These are phyloP conservation scores for Calliopum simillimum DNA, from an alignment of 2,888 invertebrate genomes.

Conservation along the genomic window DNA sequence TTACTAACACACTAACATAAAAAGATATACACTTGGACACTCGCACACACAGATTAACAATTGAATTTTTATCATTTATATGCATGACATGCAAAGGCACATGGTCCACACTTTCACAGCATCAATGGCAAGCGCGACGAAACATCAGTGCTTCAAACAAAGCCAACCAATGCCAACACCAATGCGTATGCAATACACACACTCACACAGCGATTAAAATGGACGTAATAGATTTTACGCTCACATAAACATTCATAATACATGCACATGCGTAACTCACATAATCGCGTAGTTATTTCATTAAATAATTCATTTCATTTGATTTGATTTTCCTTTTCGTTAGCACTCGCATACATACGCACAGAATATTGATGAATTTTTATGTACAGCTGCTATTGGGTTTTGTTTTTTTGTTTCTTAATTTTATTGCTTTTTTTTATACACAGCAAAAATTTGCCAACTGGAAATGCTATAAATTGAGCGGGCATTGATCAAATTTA, in stretches of 20 bases:
- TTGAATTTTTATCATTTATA: constrained; percentile 27
- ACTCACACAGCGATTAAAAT: too few relatives aligned
- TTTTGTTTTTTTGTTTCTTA: too few relatives aligned
- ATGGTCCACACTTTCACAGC: background rate
- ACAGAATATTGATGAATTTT: constrained; percentile 4
- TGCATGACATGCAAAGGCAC: constrained; percentile 9
- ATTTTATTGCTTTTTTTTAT: too few relatives aligned
- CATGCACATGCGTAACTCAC: constrained; percentile 16
- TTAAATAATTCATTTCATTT: constrained; percentile 40
- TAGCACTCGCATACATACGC: background rate
- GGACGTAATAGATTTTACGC: constrained; percentile 14
- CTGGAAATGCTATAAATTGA: too few relatives aligned
- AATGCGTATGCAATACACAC: too few relatives aligned
- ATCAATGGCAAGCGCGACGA: background rate
- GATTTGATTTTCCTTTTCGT: constrained; percentile 11
- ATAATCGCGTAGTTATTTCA: constrained; percentile 32
- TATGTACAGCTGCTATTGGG: background rate
- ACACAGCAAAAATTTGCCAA: too few relatives aligned
- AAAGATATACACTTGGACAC: constrained; percentile 1
- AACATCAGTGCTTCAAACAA: too few relatives aligned
- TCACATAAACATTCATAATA: constrained; percentile 17
- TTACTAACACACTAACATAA: background rate
- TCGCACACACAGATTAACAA: constrained; percentile 21
- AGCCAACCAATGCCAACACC: too few relatives aligned
- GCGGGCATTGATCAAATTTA: too few relatives aligned